Conservation (phyloP, 2,113 vertebrate genomes). For the Myrmecobius fasciatus region DNA sequence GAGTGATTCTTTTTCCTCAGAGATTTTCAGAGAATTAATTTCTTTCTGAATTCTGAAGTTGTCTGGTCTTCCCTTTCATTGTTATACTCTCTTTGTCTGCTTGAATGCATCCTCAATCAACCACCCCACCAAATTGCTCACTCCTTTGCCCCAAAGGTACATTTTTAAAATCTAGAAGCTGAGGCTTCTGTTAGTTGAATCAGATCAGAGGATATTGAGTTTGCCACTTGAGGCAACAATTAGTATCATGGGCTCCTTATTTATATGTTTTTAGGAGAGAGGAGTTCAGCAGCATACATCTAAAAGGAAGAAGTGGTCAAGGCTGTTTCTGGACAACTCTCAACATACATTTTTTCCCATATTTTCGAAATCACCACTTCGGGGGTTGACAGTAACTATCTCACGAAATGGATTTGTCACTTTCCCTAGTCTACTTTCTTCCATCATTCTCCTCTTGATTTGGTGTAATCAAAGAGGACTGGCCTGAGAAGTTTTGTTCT, state of each 20-base stretch:
- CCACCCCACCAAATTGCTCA: neutral
- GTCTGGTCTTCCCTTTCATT: slow-evolving; percentile 27
- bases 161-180: neutral
- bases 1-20: slow-evolving; percentile 43
- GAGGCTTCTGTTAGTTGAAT: neutral
- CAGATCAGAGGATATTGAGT: neutral
- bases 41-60: neutral
- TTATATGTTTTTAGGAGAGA: neutral
- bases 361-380: too few species aligned
- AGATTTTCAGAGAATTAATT: slow-evolving; percentile 33
- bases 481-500: neutral
- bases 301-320: neutral
- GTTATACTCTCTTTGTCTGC: neutral
- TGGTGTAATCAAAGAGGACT: neutral
- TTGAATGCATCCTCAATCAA: neutral
- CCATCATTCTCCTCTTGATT: neutral
- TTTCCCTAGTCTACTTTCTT: neutral
- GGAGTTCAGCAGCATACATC: neutral
- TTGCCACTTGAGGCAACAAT: neutral
- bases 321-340: neutral
- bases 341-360: neutral
- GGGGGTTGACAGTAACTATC: too few species aligned
- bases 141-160: neutral
- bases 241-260: neutral
- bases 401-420: neutral